Evolutionary conservation across 2,797 vertebrate species (phyloP).

Genomic region (Scolopax bukidnonensis): DNA sequence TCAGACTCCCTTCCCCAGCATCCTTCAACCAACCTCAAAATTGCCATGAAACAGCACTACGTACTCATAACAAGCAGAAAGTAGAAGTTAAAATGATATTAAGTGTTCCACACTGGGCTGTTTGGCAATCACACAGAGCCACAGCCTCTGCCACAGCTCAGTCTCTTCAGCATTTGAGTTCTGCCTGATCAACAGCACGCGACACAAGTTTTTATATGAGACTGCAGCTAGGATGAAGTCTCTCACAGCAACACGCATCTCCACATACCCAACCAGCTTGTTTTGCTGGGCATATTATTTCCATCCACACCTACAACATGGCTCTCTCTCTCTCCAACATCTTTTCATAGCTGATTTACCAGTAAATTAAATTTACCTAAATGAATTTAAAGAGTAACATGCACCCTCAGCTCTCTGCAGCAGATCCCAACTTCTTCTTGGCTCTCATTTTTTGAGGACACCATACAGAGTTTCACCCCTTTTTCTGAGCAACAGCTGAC

Average conservation of each 20-base stretch:
- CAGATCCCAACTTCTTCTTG: background rate
- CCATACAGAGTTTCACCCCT: background rate
- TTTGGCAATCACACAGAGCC: background rate
- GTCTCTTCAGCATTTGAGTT: background rate
- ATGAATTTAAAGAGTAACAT: conserved; percentile 4
- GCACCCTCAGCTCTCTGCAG: background rate
- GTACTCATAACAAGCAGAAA: background rate
- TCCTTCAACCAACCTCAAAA: background rate
- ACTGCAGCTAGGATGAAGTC: background rate
- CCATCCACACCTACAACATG: conserved; percentile 21
- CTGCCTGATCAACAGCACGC: background rate
- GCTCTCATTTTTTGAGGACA: background rate
- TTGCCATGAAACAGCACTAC: background rate
- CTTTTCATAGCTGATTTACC: background rate
- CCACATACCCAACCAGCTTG: background rate
- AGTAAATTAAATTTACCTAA: conserved; percentile 23
- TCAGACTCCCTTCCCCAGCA: background rate
- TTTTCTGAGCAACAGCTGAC: background rate
- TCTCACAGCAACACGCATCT: background rate
- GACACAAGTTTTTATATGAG: background rate
- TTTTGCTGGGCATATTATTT: background rate
- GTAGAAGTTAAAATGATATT: background rate
- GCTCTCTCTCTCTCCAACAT: conserved; percentile 23
- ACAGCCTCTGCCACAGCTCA: background rate
- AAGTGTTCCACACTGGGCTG: background rate